Base-by-base conservation (phyloP, 2,113 vertebrate genomes). In the Potamarius usumacintae region DNA sequence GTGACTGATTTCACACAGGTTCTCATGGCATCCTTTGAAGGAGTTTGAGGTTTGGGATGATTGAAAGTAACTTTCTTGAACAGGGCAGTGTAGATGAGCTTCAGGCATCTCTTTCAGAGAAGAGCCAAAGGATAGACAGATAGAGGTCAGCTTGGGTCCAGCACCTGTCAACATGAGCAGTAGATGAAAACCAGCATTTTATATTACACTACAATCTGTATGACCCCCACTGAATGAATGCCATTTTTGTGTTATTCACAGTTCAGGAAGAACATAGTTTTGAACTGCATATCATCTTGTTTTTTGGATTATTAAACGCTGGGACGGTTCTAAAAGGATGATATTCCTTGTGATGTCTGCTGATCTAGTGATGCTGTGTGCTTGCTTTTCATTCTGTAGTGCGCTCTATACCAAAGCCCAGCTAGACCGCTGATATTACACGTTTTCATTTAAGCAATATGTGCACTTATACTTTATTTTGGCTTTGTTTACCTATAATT, bases 401-500 rank as follows among this genome's bases (percentile, higher is more conserved):
- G 53, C 48, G 10, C 50, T 34, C 55, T 62, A 58, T 17, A 30
- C 55, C 60, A 34, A 87, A 55, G 63, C 65, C 9, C 20, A 34
- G 79, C 77, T 22, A 82, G 65, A 57, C 69, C 14, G 55, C 52
- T 52, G 55, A 85, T 85, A 88, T 85, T 52, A 77, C 76, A 85
- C 72, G 87, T 85, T 88, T 88, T 80, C 62, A 17, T 84, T 63
- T 83, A 65, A 63, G 53, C 53, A 85, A 34, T 62, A 62, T 22
- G 65, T 48, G 57, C 62, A 86, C 48, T 62, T 4, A 62, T 63
- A 62, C 79, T 67, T 76, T 69, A 69, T 27, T 30, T 81, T 87
- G 85, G 65, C 53, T 74, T 17, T 74, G 79, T 82, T 82, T 82
- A 82, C 34, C 30, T 82, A 20, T 87, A 72, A 87, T 87, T 87